Base-by-base conservation (phyloP, 64 coral and sea anemone genomes). In the Hydrozoanthus tunicans region DNA sequence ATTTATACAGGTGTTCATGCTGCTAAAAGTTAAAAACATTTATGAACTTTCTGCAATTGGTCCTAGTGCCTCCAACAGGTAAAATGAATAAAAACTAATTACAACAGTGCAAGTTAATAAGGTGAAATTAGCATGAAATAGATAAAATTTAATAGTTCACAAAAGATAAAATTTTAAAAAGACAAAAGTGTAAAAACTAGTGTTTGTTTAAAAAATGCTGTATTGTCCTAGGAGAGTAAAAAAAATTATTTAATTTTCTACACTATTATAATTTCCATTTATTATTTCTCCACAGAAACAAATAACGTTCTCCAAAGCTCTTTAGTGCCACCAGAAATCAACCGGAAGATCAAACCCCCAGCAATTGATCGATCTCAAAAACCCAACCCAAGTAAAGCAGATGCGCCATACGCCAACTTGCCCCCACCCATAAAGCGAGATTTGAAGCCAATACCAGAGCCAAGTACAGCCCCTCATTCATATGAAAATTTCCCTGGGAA, bases 391-490 rank as follows among this genome's bases (percentile, higher is more conserved):
- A 55, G 56, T 52, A 67, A 23, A 73, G 68, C 9, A 43, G 84
- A 88, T 55, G 68, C 73, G 59, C 74, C 84, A 51, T 88, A 88
- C 59, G 68, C 68, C 14, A 88, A 88, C 68, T 74, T 88, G 84
- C 84, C 84, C 2, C 84, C 84, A 9, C 84, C 84, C 51, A 70
- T 88, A 5, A 32, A 74, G 8, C 68, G 84, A 7, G 70, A 3
- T 56, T 58, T 88, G 24, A 88, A 88, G 68, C 84, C 84, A 51
- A 24, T 70, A 88, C 4, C 20, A 72, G 84, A 88, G 74, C 84
- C 55, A 43, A 43, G 10, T 17, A 3, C 15, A 17, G 6, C 4
- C 0, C 84, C 68, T 3, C 84, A 88, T 88, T 88, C 84, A n/a
- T 88, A 88, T 61, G 84, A 88, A 23, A 88, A 88, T 43, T 74